Base-by-base conservation (phyloP, 2,797 vertebrate species). In the Coregonus sp. region DNA sequence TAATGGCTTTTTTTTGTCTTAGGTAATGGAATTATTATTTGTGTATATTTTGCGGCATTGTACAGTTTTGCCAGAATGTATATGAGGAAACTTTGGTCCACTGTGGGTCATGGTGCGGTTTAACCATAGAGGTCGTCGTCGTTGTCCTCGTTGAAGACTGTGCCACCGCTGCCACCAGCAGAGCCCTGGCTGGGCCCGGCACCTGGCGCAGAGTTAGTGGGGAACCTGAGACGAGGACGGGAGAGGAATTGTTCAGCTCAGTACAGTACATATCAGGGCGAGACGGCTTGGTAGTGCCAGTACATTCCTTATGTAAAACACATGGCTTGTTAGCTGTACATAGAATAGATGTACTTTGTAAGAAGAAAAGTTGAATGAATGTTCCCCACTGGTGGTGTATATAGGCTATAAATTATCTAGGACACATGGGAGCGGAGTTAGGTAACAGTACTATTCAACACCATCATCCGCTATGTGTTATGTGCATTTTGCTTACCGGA, bases 51-150 rank as follows among this genome's bases (percentile, higher is more conserved):
- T 66, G 14, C 50, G 73, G 37, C 71, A 75, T 89, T 90, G 89
- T 90, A 93, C 91, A 93, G 89, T 79, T 35, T 85, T 87, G 88
- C 88, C 90, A 87, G 88, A 56, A 71, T 68, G 74, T 75, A 75
- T 78, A 75, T 78, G 51, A 68, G 79, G 73, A 40, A 63, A 54
- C 31, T 87, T 92, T 88, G 89, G 87, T 37, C 54, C 52, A 11
- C 50, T 50, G 25, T 16, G 61, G 61, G 40, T 56, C 25, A 33
- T n/a, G 52, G 6, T 63, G 59, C 9, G 50, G 56, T 54, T 95
- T 96, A 97, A 92, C 95, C 96, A 25, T 96, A 97, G 75, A 97
- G 94, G 87, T 96, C 96, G 1, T 97, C 96, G 0, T 97, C 95
- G 65, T 96, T 96, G 90, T 97, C 96, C 91, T 97, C 96, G 0